Evolutionary conservation across 2,797 vertebrate genomes (phyloP), one percentile per base, ranked within the genome.

Genomic region (Harpagifer antarcticus): DNA sequence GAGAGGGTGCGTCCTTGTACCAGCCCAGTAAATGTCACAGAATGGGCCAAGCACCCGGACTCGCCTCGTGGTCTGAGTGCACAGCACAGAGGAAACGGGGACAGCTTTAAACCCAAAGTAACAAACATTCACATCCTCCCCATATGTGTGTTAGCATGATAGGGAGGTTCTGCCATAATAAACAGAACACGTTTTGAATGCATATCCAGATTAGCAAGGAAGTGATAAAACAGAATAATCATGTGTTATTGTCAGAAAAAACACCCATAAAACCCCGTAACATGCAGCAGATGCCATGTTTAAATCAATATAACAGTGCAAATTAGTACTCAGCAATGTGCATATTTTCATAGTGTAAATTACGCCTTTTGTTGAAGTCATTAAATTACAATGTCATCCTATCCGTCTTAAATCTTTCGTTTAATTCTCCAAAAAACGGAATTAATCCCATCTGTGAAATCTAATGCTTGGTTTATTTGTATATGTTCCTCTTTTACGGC

Each of bases 1-100:
- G 93, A 96, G 96, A 96, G 95, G 95, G 90, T 76, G 82, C 94
- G 96, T 96, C 97, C 96, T 98, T 97, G 96, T 93, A 93, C 92
- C 89, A 92, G 93, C 94, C 93, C 92, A 92, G 92, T 94, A 96
- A 97, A 98, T 97, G 97, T 97, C 97, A 97, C 85, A 37, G 84
- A 96, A 93, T 70, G 94, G 95, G 94, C 95, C 95, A 95, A 85
- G 92, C 94, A 95, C 67, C 68, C 81, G 63, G 85, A 89, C 85
- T 71, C 89, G 92, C 88, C 95, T 89, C 92, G 84, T 90, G 87
- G 90, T 89, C 77, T 91, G 84, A 89, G 81, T 84, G 88, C 90
- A 91, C 88, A 91, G 93, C 90, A 88, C 89, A 81, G 87, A 86
- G 69, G 61, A 83, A 91, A 62, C 33, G 27, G 71, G 84, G 82